Evolutionary conservation across 2,888 invertebrate species (phyloP).

Genomic region (Eledone cirrhosa): DNA sequence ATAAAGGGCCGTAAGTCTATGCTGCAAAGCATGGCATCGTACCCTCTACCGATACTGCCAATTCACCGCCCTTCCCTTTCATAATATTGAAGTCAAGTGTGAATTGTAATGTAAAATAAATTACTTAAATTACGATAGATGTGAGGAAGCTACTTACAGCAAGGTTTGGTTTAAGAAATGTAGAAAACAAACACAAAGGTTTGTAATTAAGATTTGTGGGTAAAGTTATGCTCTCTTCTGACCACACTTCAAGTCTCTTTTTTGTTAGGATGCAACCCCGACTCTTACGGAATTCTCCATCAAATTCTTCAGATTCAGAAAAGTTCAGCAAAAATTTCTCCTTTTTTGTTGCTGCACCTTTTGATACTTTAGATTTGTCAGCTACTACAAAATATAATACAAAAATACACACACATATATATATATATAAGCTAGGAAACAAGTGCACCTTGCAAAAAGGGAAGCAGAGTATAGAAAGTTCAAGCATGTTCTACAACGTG

Average conservation of each 20-base stretch:
- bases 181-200: conserved; percentile 53
- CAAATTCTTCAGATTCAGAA: conserved; percentile 58
- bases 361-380: conserved; percentile 34
- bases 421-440: too few species aligned
- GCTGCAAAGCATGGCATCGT: too few species aligned
- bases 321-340: conserved; percentile 59
- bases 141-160: too few species aligned
- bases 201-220: conserved; percentile 61
- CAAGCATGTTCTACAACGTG: too few species aligned
- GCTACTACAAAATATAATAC: conserved; percentile 32
- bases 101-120: too few species aligned
- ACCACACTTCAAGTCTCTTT: conserved; percentile 57
- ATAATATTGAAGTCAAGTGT: too few species aligned
- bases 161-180: conserved; percentile 53
- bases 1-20: too few species aligned
- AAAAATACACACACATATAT: background rate
- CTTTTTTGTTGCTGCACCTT: conserved; percentile 48
- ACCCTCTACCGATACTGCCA: too few species aligned
- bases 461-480: too few species aligned
- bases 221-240: conserved; percentile 61
- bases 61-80: too few species aligned
- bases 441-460: too few species aligned
- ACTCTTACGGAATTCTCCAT: conserved; percentile 31
- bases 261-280: conserved; percentile 56
- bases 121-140: too few species aligned